phyloP scores from a whole-genome alignment of 1,140 invertebrate species.

The Drosophila leontia region DNA sequence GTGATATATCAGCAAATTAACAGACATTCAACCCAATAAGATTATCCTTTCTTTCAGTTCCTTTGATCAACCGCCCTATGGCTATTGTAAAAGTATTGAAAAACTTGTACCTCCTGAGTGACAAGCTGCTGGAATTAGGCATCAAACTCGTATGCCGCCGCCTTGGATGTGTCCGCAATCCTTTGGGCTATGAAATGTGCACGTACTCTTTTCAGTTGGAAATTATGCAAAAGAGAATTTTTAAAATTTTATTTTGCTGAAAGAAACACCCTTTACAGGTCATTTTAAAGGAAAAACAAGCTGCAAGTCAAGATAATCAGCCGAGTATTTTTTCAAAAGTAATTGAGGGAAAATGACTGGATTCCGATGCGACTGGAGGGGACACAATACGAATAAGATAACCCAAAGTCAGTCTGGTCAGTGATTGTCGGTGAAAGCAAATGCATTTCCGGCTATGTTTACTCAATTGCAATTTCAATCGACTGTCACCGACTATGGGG shows the following conservation, averaged over 20 bases:
- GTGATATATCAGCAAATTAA: constrained; percentile 78
- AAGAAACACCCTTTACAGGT: background rate
- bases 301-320: background rate
- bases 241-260: background rate
- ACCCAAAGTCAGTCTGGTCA: constrained; percentile 36
- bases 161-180: constrained; percentile 67
- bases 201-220: constrained; percentile 24
- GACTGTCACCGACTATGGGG: constrained; percentile 22
- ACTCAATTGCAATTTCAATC: constrained; percentile 72
- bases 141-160: constrained; percentile 20
- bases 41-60: constrained; percentile 50
- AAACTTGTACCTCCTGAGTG: constrained; percentile 42
- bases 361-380: constrained; percentile 1
- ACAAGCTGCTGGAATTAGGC: constrained; percentile 49
- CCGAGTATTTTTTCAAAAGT: constrained; percentile 22
- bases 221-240: background rate
- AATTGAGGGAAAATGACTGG: background rate
- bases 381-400: constrained; percentile 54
- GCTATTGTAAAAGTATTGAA: constrained; percentile 19
- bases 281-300: constrained; percentile 1
- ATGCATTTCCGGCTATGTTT: constrained; percentile 79
- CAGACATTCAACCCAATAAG: constrained; percentile 53
- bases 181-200: constrained; percentile 15
- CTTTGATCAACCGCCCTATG: constrained; percentile 53
- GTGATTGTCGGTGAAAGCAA: constrained; percentile 68